Evolutionary conservation across 2,113 vertebrate genomes (phyloP).

Genomic region (Phyllopteryx taeniolatus): DNA sequence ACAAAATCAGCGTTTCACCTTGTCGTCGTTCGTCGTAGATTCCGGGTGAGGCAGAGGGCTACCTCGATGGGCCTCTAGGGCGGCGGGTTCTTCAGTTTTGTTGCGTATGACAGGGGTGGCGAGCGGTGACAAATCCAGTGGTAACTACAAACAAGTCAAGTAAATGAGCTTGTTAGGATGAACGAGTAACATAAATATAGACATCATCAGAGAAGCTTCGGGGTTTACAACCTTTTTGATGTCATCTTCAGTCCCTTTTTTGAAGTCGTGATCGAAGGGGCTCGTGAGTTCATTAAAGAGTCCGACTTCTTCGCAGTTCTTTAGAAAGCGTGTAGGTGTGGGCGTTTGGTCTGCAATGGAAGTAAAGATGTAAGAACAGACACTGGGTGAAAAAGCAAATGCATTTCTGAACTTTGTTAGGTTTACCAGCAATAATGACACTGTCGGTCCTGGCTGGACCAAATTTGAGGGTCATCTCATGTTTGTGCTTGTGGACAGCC

Average conservation of each 20-base stretch:
- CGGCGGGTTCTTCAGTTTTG: constrained; percentile 86
- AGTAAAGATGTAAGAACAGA: constrained; percentile 23
- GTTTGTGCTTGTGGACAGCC: constrained; percentile 99
- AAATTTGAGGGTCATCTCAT: constrained; percentile 99
- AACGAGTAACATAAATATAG: neutral
- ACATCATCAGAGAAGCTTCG: too few relatives aligned
- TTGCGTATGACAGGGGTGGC: constrained; percentile 92
- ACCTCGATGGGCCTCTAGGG: constrained; percentile 86
- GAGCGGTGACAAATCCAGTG: constrained; percentile 95
- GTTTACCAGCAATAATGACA: constrained; percentile 95
- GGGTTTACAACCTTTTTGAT: constrained; percentile 86
- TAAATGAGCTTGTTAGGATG: neutral
- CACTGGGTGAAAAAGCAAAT: neutral
- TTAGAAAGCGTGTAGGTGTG: constrained; percentile 95
- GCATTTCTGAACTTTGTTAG: neutral
- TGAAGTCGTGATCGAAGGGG: constrained; percentile 99
- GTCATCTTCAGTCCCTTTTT: constrained; percentile 95
- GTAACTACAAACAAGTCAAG: constrained; percentile 76
- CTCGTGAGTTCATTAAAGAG: constrained; percentile 97
- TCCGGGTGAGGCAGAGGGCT: constrained; percentile 97
- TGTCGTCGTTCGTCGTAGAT: constrained; percentile 95
- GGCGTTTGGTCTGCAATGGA: constrained; percentile 93
- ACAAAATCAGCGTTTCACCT: constrained; percentile 67
- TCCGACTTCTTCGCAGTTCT: constrained; percentile 99
- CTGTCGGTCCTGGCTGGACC: constrained; percentile 97